phyloP scores from a whole-genome alignment of 2,888 invertebrate species.

The Abrostola tripartita region DNA sequence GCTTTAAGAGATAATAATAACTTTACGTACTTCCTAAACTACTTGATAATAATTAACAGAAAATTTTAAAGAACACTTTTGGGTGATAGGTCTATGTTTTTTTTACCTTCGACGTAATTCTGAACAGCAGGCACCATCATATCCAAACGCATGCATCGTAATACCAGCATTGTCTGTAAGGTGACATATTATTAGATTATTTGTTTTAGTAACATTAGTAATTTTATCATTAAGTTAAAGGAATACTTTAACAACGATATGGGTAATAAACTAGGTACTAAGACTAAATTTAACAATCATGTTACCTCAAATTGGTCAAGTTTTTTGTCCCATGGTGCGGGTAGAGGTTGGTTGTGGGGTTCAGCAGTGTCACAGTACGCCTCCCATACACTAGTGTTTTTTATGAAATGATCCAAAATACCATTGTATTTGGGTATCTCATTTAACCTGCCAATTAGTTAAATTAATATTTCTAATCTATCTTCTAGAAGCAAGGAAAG shows the following conservation, averaged over 20 bases:
- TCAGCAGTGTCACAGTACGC: slow-evolving; percentile 91
- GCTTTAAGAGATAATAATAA: slow-evolving; percentile 68
- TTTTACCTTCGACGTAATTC: slow-evolving; percentile 91
- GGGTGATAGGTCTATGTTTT: no score
- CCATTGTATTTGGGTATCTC: slow-evolving; percentile 86
- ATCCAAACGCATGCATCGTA: slow-evolving; percentile 95
- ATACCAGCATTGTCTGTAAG: slow-evolving; percentile 91
- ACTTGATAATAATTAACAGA: no score
- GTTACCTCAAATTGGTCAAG: slow-evolving; percentile 89
- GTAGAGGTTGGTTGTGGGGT: slow-evolving; percentile 92
- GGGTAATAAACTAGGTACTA: neutral
- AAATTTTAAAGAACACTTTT: no score
- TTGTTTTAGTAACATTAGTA: neutral
- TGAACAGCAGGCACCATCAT: slow-evolving; percentile 95
- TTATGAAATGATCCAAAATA: slow-evolving; percentile 90
- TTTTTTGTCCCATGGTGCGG: slow-evolving; percentile 90
- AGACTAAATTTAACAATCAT: neutral
- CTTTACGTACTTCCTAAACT: neutral
- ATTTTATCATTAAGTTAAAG: no score
- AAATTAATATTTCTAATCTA: slow-evolving; percentile 4
- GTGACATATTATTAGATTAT: neutral
- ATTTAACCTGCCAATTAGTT: slow-evolving; percentile 74
- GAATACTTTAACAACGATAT: neutral
- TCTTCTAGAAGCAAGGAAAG: no score
- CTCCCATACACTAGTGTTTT: slow-evolving; percentile 91